Percentiles rank a stretch among this genome's conserved stretches.
Evolutionary conservation across 2,113 vertebrate genomes (phyloP).

Genomic region (Scortum barcoo): DNA sequence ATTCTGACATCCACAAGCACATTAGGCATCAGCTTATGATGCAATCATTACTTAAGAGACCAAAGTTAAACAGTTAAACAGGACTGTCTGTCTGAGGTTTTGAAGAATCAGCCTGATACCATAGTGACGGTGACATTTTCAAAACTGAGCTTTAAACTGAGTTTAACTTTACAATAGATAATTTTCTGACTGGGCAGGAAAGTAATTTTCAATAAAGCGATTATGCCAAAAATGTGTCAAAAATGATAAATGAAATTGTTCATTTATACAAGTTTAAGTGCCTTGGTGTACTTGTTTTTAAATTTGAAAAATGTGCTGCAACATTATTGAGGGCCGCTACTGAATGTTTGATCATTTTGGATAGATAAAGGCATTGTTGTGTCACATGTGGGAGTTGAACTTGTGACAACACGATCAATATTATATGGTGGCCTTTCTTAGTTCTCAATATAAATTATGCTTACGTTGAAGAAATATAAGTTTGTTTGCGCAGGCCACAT

Average conservation of each 20-base stretch:
- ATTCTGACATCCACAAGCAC: too few relatives aligned
- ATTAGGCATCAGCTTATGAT: too few relatives aligned
- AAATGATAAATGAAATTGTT: neutral
- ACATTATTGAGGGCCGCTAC: constrained; percentile 27
- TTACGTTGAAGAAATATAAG: neutral
- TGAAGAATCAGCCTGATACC: too few relatives aligned
- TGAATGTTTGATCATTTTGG: constrained; percentile 10
- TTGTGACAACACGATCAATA: constrained; percentile 15
- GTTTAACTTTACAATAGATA: too few relatives aligned
- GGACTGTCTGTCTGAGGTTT: too few relatives aligned
- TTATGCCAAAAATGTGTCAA: constrained; percentile 35
- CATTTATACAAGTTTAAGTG: constrained; percentile 39
- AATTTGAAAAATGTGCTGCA: constrained; percentile 26
- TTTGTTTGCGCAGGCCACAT: neutral
- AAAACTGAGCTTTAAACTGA: too few relatives aligned
- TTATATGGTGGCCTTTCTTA: too few relatives aligned
- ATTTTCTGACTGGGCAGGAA: neutral
- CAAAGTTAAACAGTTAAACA: too few relatives aligned
- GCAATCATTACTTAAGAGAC: too few relatives aligned
- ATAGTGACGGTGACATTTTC: too few relatives aligned
- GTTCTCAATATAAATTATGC: too few relatives aligned
- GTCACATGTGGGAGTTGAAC: neutral
- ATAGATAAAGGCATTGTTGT: neutral
- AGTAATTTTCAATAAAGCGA: neutral
- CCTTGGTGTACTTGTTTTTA: constrained; percentile 28